Evolutionary conservation across 2,797 vertebrate species (phyloP), one percentile per base, ranked within the genome.

Genomic region (Clarias pachynema): DNA sequence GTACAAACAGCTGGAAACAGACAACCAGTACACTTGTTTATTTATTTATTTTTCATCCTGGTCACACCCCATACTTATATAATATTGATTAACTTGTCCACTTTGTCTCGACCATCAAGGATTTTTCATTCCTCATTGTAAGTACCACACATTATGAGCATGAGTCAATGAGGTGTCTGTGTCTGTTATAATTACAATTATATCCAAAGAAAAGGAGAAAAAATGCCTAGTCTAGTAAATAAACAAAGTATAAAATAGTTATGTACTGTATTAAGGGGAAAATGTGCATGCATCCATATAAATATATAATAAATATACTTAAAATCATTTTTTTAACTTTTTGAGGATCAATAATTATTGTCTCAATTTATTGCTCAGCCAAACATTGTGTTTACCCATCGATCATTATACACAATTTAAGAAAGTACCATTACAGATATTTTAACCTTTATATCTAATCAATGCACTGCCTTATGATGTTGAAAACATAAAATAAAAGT

Each of bases 1-100:
- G 24, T 78, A 60, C 34, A 79, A 60, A 18, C 60, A 79, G 15
- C 63, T 65, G 59, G 60, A 63, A 37, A 29, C n/a, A 63, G 59
- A 40, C 24, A 63, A 44, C 34, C 6, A n/a, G 18, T 24, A 63
- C 78, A n/a, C 77, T 22, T 57, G 56, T 56, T 59, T 59, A 18
- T 59, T 59, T 1, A 16, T 65, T 65, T 65, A 14, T 24, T 57
- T 26, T 12, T 12, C 57, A 79, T 44, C 37, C 26, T 79, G 77
- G 60, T 63, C 78, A 74, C 59, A 62, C 26, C 77, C 79, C 66
- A 60, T 62, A 79, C 68, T 63, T 77, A 80, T 53, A 74, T 65
- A 34, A 34, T 88, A 89, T 86, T 87, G 87, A 89, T 89, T 90
- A 86, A 87, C 86, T 84, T 83, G 87, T 79, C 89, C 87, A 89